phyloP scores from a whole-genome alignment of 2,888 invertebrate genomes.

The Steinernema carpocapsae region DNA sequence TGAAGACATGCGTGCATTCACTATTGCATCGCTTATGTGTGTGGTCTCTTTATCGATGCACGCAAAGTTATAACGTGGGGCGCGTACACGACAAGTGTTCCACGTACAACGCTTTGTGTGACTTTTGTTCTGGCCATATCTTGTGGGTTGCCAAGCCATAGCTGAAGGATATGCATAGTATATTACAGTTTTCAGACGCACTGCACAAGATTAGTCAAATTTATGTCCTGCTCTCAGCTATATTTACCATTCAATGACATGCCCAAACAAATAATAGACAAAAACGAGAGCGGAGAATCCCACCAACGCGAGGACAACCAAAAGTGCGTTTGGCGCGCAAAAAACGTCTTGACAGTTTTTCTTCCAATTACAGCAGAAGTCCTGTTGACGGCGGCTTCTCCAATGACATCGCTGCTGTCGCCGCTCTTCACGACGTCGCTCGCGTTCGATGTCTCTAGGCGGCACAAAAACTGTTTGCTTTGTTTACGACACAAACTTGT shows the following conservation, averaged over 20 bases:
- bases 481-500: background rate
- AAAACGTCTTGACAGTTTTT: constrained; percentile 30
- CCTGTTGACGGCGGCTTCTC: constrained; percentile 1
- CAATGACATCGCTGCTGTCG: background rate
- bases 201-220: too few species aligned
- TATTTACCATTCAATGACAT: constrained; percentile 23
- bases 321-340: constrained; percentile 14
- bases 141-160: too few species aligned
- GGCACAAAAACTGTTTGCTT: background rate
- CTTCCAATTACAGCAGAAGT: constrained; percentile 1
- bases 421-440: constrained; percentile 23
- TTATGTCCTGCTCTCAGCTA: too few species aligned
- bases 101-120: too few species aligned
- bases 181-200: too few species aligned
- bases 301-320: background rate
- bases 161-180: too few species aligned
- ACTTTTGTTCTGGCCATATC: too few species aligned
- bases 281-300: background rate
- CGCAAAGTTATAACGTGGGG: too few species aligned
- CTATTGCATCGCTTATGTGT: too few species aligned
- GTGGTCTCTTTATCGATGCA: too few species aligned
- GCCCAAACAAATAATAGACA: constrained; percentile 18
- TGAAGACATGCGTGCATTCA: too few species aligned
- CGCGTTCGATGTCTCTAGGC: constrained; percentile 19
- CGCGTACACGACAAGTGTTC: too few species aligned